phyloP scores from a whole-genome alignment of 2,113 vertebrate species.

The Motacilla tschutschensis region DNA sequence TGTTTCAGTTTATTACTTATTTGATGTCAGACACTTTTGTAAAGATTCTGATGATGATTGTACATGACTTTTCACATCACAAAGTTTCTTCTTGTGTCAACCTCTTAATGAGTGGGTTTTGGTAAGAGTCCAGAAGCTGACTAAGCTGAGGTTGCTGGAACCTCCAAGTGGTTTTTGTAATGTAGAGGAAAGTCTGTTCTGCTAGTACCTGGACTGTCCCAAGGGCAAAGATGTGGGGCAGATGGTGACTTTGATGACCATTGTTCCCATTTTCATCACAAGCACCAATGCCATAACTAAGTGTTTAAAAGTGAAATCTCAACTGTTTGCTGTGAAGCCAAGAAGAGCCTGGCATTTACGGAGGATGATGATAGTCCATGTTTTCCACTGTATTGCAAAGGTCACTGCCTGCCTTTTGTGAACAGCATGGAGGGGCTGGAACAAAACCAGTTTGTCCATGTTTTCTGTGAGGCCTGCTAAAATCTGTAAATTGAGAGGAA shows the following conservation, averaged over 20 bases:
- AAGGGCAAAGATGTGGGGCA: background rate
- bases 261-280: background rate
- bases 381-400: background rate
- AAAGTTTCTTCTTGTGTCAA: background rate
- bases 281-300: background rate
- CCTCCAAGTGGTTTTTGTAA: background rate
- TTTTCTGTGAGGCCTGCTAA: background rate
- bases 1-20: background rate
- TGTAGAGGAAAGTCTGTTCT: background rate
- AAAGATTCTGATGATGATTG: background rate
- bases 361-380: background rate
- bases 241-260: background rate
- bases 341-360: background rate
- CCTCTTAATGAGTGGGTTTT: background rate
- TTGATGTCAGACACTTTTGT: background rate
- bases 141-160: background rate
- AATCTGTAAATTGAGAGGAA: slow-evolving; percentile 4
- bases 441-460: background rate
- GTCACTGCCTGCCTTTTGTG: background rate
- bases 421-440: background rate
- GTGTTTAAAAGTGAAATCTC: background rate
- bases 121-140: background rate
- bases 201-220: background rate
- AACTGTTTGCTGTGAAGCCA: background rate
- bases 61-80: background rate